These are phyloP conservation scores for Penaeus japonicus DNA, from an alignment of 1,140 invertebrate genomes.

Conservation along the genomic window DNA sequence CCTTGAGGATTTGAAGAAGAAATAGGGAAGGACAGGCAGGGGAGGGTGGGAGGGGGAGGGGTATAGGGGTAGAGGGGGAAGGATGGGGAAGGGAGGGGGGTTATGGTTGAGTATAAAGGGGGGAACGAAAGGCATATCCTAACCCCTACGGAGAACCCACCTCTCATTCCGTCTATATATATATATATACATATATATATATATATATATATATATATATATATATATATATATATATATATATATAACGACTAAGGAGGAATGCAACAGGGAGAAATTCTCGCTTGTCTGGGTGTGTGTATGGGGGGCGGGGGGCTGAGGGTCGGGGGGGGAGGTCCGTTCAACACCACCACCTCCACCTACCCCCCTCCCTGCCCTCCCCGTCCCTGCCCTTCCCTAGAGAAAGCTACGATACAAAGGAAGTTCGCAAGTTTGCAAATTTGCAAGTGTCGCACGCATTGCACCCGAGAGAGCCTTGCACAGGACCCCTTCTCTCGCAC, in stretches of 20 bases:
- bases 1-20: too few relatives aligned
- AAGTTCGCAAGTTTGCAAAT: neutral
- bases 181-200: too few relatives aligned
- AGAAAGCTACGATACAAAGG: neutral
- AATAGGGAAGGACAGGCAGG: neutral
- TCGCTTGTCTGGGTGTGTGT: neutral
- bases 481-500: neutral
- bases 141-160: too few relatives aligned
- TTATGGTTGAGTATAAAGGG: neutral
- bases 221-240: too few relatives aligned
- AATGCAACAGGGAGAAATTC: neutral
- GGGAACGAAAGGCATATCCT: neutral
- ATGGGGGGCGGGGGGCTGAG: neutral
- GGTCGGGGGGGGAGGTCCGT: neutral
- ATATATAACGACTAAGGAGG: too few relatives aligned
- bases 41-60: neutral
- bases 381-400: neutral
- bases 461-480: neutral
- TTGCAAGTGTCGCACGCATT: neutral
- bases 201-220: too few relatives aligned
- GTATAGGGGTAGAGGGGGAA: neutral
- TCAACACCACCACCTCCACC: neutral
- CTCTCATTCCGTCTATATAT: too few relatives aligned
- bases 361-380: neutral
- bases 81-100: neutral